Percentiles rank a stretch among this genome's conserved stretches.
phyloP scores from a whole-genome alignment of 2,113 vertebrate genomes.

The Phoxinus phoxinus region DNA sequence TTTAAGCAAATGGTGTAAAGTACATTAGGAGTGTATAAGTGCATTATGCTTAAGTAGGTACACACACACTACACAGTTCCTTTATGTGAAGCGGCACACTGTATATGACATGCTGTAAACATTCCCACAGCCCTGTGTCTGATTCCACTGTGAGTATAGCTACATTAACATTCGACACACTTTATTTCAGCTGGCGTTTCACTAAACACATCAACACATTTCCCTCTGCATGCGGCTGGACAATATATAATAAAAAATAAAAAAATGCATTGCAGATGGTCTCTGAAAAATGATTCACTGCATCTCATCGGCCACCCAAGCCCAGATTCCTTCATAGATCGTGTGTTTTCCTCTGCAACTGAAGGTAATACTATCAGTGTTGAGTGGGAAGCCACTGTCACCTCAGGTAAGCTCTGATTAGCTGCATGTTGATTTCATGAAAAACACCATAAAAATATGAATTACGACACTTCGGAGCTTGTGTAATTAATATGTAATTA shows the following conservation, averaged over 20 bases:
- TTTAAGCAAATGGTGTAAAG: background rate
- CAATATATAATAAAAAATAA: background rate
- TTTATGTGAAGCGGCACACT: background rate
- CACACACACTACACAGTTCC: background rate
- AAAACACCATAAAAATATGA: background rate
- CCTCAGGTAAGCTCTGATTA: background rate
- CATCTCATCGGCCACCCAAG: background rate
- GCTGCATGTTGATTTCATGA: background rate
- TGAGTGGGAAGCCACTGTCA: background rate
- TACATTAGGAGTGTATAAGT: too few species aligned
- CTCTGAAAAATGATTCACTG: background rate
- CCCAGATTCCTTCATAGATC: background rate
- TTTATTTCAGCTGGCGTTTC: background rate
- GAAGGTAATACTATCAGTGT: background rate
- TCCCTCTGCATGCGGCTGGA: background rate
- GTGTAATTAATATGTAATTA: background rate
- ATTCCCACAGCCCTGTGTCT: constrained; percentile 3
- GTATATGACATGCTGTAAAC: background rate
- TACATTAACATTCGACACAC: constrained; percentile 24
- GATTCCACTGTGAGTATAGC: background rate
- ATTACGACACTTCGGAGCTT: background rate
- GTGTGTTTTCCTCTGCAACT: background rate
- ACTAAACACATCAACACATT: constrained; percentile 13
- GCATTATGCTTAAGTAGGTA: background rate
- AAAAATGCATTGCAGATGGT: background rate